Evolutionary conservation across 2,888 invertebrate genomes (phyloP), one percentile per base, ranked within the genome.

Genomic region (Conops quadrifasciatus): DNA sequence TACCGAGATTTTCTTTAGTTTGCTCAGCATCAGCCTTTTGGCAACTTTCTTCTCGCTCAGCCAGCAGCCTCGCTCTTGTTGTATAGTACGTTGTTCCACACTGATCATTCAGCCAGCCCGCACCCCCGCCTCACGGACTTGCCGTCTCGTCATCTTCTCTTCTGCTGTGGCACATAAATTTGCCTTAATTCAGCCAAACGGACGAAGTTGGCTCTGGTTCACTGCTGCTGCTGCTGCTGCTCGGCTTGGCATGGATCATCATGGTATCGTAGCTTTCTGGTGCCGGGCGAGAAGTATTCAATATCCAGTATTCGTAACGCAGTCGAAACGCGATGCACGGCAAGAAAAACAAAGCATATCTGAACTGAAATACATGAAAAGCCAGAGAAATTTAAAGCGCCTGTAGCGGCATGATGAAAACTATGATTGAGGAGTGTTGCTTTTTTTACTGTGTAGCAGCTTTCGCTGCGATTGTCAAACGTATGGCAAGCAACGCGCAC

Each of bases 111-210:
- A 21, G 5, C 49, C 49, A 5, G n/a, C 3, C 13, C 53, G 21
- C 21, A 11, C 53, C 7, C 53, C 53, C 11, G 9, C 24, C 53
- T 56, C 53, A 21, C 53, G 3, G 24, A 5, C 49, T 0, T n/a
- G 5, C 49, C 49, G 53, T 9, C 53, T 21, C 3, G 21, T 2
- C 24, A 11, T 11, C 11, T 21, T 15, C 9, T 43, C n/a, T 56
- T 21, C 19, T 56, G 21, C 21, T 21, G 1, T n/a, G 53, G 24
- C 60, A 36, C 60, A 60, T 60, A 60, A 60, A 60, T 60, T 60
- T 60, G 43, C 43, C 36, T 60, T 60, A 60, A 60, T 60, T 60
- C 60, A 60, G 21, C 60, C 60, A 62, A 62, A 45, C 24, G 26
- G 9, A 36, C 36, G 26, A 47, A 47, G 19, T 59, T 63, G 63